Base-by-base conservation (phyloP, 2,113 vertebrate species). In the Hyla sarda region DNA sequence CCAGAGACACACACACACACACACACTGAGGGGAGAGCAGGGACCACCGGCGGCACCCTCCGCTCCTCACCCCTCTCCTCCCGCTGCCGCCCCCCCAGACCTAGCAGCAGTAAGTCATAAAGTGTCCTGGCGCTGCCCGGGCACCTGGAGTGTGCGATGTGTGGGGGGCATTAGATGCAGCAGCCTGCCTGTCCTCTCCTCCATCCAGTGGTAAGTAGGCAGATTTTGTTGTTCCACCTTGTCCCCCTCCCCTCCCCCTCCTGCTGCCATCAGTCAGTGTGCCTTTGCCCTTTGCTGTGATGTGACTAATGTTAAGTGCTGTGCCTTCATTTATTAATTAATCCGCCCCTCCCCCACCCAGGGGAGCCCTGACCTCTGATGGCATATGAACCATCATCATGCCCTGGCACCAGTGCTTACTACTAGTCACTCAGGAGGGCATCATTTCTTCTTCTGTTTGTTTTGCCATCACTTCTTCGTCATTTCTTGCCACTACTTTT, bases 311-410 rank as follows among this genome's bases (percentile, higher is more conserved):
- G 89, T 91, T 94, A 90, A 89, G 88, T 89, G 86, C 91, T 89
- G 91, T 93, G 90, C 93, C 95, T 95, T 93, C 92, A 92, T 96
- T 93, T 94, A 92, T 94, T 93, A 91, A 95, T 95, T 95, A 94
- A 93, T 95, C 93, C 91, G 92, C 92, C 93, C 94, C 90, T 93
- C 93, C 95, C 94, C 92, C 92, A 92, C 93, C 94, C 95, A 96
- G 94, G 95, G 93, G 93, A 92, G 94, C 94, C 94, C 92, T 96
- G 96, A 97, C 96, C 96, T 97, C 96, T 98, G 97, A 95, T 90
- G 90, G 90, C 90, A 90, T 95, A 94, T 94, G 93, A 91, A 87
- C 90, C 92, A 92, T 89, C 90, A 3, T 41, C 89, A 92, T 89
- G 89, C 89, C 91, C 86, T 87, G 92, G 90, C 92, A 91, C 91